Percentiles rank a stretch among this genome's conserved stretches.
Conservation (phyloP, 2,888 invertebrate genomes). For the Noctua pronuba region DNA sequence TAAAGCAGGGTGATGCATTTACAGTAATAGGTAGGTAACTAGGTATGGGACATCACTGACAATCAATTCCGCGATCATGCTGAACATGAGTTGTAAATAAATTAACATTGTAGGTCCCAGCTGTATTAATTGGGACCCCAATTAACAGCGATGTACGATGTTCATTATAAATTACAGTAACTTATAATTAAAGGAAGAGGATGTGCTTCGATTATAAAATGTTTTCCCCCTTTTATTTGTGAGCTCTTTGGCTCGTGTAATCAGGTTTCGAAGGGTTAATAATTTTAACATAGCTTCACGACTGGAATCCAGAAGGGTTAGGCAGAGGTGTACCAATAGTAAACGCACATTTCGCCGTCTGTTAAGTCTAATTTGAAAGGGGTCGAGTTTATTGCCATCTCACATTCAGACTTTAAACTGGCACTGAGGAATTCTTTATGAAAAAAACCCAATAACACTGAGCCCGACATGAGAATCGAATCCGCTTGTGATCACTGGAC, state of each 20-base stretch:
- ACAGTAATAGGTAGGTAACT: background rate
- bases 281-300: background rate
- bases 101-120: conserved; percentile 27
- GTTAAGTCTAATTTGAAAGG: background rate
- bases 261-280: background rate
- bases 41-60: background rate
- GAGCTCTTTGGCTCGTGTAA: background rate
- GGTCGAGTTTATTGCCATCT: background rate
- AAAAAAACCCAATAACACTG: background rate
- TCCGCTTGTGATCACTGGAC: too few relatives aligned
- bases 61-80: conserved; percentile 24
- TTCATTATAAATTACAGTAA: conserved; percentile 15
- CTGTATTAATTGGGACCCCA: conserved; percentile 34
- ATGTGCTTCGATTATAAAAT: background rate
- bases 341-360: background rate
- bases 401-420: background rate
- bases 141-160: conserved; percentile 21
- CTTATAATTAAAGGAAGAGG: background rate
- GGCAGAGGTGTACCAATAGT: background rate
- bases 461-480: background rate
- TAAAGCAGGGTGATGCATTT: background rate
- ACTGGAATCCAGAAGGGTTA: background rate
- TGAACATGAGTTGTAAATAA: conserved; percentile 37
- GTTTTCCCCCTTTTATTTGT: background rate
- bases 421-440: background rate